Conservation (phyloP, 2,888 invertebrate genomes). For the Pedicia rivosa region DNA sequence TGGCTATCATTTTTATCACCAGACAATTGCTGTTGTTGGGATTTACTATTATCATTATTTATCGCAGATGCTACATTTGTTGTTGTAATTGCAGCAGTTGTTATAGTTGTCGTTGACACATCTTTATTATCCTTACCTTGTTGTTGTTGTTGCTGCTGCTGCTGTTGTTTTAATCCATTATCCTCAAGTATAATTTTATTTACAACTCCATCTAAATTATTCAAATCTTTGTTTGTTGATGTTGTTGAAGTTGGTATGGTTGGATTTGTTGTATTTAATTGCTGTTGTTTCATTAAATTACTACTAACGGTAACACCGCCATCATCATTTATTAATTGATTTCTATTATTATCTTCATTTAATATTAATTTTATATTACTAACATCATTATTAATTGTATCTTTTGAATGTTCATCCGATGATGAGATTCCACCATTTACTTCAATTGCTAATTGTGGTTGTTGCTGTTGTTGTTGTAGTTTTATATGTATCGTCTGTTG, state of each 20-base stretch:
- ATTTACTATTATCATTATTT: no score
- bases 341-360: background rate
- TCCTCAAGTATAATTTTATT: no score
- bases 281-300: background rate
- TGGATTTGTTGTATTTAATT: background rate
- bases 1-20: no score
- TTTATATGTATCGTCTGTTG: constrained; percentile 5
- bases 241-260: no score
- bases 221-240: no score
- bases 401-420: no score
- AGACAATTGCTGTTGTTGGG: no score
- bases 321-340: no score
- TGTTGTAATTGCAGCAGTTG: background rate
- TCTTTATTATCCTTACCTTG: background rate
- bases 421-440: no score
- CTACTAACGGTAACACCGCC: background rate
- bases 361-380: background rate
- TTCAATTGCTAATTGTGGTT: no score
- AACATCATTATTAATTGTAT: background rate
- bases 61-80: background rate
- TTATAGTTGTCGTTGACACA: background rate
- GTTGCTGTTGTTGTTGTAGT: constrained; percentile 7
- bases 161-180: no score
- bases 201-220: no score
- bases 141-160: background rate